Base-by-base conservation (phyloP, 2,888 invertebrate genomes). In the Polietes domitor region DNA sequence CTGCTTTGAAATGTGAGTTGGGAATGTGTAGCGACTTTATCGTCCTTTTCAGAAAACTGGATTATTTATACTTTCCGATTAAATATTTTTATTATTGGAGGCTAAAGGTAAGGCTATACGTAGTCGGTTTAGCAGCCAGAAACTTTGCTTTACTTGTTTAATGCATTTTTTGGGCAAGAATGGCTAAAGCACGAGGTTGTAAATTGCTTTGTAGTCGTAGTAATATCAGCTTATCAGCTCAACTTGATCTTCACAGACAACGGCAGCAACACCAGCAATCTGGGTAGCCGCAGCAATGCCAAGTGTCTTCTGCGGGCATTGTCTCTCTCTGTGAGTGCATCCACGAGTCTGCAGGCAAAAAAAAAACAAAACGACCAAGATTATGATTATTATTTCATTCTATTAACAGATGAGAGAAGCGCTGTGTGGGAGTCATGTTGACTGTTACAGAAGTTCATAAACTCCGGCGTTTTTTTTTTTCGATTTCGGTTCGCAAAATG, bases 141-240 rank as follows among this genome's bases (percentile, higher is more conserved):
- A 9, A 37, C 37, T 37, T 37, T 32, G 5, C 3, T 32, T 32
- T 32, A 58, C 24, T 26, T 53, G 10, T 53, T 53, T 53, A 19
- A 21, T 6, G 53, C 4, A 15, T 53, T 21, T 53, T 21, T 53
- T 53, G 53, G 5, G 0, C 24, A 58, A 58, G 26, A 43, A 28
- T 70, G 68, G 61, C 19, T 47, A 47, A 71, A 77, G 80, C 80
- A 83, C 77, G 77, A 80, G 80, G 73, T 74, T 70, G 83, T 83
- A 80, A 83, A 83, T 80, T 83, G 77, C 70, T 79, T 76, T 76
- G 76, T 61, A 58, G 58, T 26, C 37, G 72, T 24, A 74, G 77
- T 28, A 77, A 77, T 83, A 71, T 72, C 79, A 77, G 41, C 74
- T 80, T 83, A 83, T 83, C 83, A 83, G 32, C n/a, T 28, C 43